Evolutionary conservation across 1,140 invertebrate species (phyloP), one percentile per base, ranked within the genome.

Genomic region (Drosophila punjabiensis): DNA sequence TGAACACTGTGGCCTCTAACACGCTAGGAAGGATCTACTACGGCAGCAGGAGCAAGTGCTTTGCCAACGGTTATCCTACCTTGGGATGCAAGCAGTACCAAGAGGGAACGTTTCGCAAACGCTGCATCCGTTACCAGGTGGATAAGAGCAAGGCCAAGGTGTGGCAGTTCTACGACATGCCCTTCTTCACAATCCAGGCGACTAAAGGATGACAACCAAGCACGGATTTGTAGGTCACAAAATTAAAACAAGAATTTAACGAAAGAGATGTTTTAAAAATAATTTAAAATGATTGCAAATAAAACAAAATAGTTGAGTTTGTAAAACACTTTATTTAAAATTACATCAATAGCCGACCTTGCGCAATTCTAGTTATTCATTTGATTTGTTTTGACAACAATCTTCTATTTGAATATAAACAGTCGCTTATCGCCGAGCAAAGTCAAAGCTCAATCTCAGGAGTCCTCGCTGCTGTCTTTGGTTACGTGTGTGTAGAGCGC

Each of bases 11-110:
- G 32, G 89, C 93, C 0, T 94, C 95, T 9, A 93, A 89, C 10
- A 93, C 94, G n/a, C 93, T 97, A 28, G 96, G 96, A 9, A 93
- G 93, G 13, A 84, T 95, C 35, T 97, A 96, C 92, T 97, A 97
- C 89, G 95, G 94, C 4, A 93, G 96, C 18, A 94, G 95, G 41
- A 96, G 95, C 1, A 93, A 95, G 84, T 97, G 96, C 87, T 97
- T 95, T 78, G 94, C 94, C 61, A 70, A 94, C n/a, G 96, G 96
- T 66, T 95, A 95, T 91, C 96, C 96, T 5, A 94, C 68, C 1
- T 62, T 79, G 1, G 92, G 93, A 4, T 97, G 96, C 91, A 94
- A 93, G 56, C 92, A 94, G 81, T 93, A 92, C 70, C 83, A 86
- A 53, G 80, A 56, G 35, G 82, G 84, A 33, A 84, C 89, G 33